phyloP scores from a whole-genome alignment of 1,140 invertebrate species.

The Bombus superbus region DNA sequence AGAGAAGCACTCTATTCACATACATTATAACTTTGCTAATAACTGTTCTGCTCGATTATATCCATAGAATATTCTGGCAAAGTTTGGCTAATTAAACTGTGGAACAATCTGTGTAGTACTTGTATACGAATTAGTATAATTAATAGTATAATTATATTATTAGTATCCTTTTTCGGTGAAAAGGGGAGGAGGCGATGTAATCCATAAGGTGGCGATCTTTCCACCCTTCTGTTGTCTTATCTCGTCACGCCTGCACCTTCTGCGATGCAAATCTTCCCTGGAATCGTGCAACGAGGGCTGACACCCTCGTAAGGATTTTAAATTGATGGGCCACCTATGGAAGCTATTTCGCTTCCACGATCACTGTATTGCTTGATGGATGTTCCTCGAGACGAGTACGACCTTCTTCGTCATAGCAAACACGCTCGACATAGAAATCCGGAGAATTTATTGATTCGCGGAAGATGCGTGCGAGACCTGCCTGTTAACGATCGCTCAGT shows the following conservation, averaged over 20 bases:
- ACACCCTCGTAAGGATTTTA: constrained; percentile 51
- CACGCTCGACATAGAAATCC: constrained; percentile 3
- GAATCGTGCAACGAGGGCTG: constrained; percentile 53
- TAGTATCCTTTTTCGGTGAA: too few species aligned
- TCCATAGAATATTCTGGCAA: too few species aligned
- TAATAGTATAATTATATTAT: too few species aligned
- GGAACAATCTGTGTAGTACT: too few species aligned
- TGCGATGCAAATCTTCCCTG: constrained; percentile 74
- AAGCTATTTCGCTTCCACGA: constrained; percentile 41
- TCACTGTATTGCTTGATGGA: constrained; percentile 58
- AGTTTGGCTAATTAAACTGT: too few species aligned
- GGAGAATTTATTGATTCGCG: constrained; percentile 14
- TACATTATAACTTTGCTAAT: too few species aligned
- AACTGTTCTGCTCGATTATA: too few species aligned
- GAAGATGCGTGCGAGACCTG: neutral
- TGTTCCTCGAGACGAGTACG: constrained; percentile 39
- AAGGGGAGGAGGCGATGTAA: too few species aligned
- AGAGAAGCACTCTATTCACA: too few species aligned
- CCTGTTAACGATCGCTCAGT: neutral
- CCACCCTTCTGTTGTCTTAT: constrained; percentile 67
- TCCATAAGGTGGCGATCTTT: neutral
- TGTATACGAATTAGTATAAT: too few species aligned
- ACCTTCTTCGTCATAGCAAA: neutral
- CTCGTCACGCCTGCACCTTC: constrained; percentile 69
- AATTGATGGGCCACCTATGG: constrained; percentile 70